phyloP scores from a whole-genome alignment of 1,140 invertebrate species.

The Tetramorium alpestre region DNA sequence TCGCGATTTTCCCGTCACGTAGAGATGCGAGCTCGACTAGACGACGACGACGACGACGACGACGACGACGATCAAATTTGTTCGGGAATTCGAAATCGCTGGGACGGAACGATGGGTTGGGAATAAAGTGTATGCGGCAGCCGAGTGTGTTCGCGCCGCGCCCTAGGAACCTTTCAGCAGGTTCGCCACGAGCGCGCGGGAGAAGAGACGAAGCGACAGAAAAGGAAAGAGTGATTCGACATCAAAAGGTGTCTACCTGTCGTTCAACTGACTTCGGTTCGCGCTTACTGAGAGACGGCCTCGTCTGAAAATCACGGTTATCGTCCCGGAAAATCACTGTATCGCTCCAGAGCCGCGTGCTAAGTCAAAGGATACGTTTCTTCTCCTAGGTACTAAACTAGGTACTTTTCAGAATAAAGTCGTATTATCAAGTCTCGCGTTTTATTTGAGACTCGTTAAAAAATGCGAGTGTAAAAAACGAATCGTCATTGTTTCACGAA shows the following conservation, averaged over 20 bases:
- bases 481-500: neutral
- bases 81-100: slow-evolving; percentile 60
- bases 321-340: slow-evolving; percentile 71
- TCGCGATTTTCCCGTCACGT: slow-evolving; percentile 56
- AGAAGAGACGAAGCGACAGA: slow-evolving; percentile 27
- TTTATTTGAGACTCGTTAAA: neutral
- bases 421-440: slow-evolving; percentile 21
- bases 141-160: slow-evolving; percentile 48
- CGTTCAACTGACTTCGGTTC: slow-evolving; percentile 67
- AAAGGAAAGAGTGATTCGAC: slow-evolving; percentile 67
- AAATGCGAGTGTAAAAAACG: neutral
- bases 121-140: slow-evolving; percentile 61
- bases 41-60: slow-evolving; percentile 39
- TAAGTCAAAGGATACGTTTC: slow-evolving; percentile 55
- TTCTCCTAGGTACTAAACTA: neutral
- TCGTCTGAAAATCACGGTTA: slow-evolving; percentile 71
- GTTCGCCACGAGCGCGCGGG: slow-evolving; percentile 30
- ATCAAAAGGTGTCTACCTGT: slow-evolving; percentile 73
- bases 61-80: slow-evolving; percentile 59
- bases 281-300: slow-evolving; percentile 51
- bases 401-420: too few species aligned
- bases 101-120: slow-evolving; percentile 43
- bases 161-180: slow-evolving; percentile 53
- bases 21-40: slow-evolving; percentile 54
- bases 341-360: slow-evolving; percentile 54